Percentiles rank a stretch among this genome's conserved stretches.
Conservation (phyloP, 2,888 invertebrate species). For the Boloria selene region DNA sequence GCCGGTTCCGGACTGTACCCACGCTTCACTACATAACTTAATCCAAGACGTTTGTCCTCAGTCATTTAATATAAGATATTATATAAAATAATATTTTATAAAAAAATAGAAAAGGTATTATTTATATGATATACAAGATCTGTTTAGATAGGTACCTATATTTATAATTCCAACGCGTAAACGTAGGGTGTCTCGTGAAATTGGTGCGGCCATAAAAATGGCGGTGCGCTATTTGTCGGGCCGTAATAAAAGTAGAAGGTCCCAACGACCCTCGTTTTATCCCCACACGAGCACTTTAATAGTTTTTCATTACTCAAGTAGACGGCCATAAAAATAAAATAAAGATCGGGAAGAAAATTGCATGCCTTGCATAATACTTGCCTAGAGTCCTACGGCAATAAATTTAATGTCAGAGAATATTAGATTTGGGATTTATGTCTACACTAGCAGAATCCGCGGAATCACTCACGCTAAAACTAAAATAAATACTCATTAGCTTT, state of each 20-base stretch:
- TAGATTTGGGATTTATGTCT: conserved; percentile 49
- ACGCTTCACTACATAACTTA: too few relatives aligned
- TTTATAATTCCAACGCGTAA: conserved; percentile 38
- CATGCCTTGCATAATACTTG: conserved; percentile 74
- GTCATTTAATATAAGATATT: too few relatives aligned
- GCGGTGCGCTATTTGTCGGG: conserved; percentile 65
- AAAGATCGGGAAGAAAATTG: conserved; percentile 77
- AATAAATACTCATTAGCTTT: too few relatives aligned
- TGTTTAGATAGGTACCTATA: conserved; percentile 9
- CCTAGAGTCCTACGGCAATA: conserved; percentile 57
- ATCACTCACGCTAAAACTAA: too few relatives aligned
- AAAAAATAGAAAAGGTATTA: not conserved
- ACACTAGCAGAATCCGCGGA: too few relatives aligned
- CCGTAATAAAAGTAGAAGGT: conserved; percentile 71
- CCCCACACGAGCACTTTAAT: conserved; percentile 75
- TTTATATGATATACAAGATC: not conserved
- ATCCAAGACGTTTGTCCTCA: too few relatives aligned
- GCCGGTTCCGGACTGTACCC: too few relatives aligned
- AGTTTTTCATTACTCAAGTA: conserved; percentile 82
- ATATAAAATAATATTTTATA: too few relatives aligned
- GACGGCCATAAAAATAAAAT: conserved; percentile 73
- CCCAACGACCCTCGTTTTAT: conserved; percentile 72
- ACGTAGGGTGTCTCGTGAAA: conserved; percentile 66
- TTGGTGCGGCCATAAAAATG: conserved; percentile 72
- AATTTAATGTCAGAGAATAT: conserved; percentile 63